A percentile compares a stretch with the other conserved stretches of the same genome.
phyloP scores from a whole-genome alignment of 2,113 vertebrate species.

The Notarius lentiginosus region DNA sequence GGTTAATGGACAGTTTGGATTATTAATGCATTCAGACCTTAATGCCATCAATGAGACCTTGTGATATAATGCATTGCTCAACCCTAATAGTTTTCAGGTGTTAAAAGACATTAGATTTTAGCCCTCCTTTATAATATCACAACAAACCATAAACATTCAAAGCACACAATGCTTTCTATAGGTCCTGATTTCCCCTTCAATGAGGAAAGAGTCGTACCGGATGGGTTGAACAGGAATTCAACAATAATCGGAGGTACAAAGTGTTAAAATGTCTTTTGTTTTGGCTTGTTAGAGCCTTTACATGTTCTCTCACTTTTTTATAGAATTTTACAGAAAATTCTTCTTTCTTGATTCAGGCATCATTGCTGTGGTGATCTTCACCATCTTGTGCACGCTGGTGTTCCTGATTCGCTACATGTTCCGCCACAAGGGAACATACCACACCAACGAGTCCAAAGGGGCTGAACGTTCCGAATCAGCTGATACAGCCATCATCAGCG shows the following conservation, averaged over 20 bases:
- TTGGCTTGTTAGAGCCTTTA: background rate
- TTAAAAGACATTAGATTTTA: background rate
- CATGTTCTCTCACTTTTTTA: background rate
- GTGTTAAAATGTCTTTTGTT: background rate
- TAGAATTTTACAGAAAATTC: background rate
- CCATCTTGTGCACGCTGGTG: slow-evolving; percentile 21
- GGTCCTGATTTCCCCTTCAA: slow-evolving; percentile 4
- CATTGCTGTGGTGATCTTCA: slow-evolving; percentile 25
- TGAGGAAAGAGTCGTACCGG: background rate
- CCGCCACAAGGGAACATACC: slow-evolving; percentile 12
- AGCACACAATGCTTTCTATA: background rate
- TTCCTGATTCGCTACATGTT: slow-evolving; percentile 28
- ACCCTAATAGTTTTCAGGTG: background rate
- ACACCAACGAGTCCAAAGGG: slow-evolving; percentile 22
- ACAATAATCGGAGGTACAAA: slow-evolving; percentile 23
- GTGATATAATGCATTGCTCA: background rate
- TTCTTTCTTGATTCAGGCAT: background rate
- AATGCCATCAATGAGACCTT: background rate
- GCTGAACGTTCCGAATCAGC: background rate
- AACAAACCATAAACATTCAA: background rate
- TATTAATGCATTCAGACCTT: background rate
- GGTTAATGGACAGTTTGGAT: background rate
- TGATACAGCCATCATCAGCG: slow-evolving; percentile 57
- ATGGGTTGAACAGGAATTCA: slow-evolving; percentile 6
- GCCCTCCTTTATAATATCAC: background rate